These are phyloP conservation scores for Sterna hirundo DNA, from an alignment of 2,113 vertebrate genomes.

Conservation along the genomic window DNA sequence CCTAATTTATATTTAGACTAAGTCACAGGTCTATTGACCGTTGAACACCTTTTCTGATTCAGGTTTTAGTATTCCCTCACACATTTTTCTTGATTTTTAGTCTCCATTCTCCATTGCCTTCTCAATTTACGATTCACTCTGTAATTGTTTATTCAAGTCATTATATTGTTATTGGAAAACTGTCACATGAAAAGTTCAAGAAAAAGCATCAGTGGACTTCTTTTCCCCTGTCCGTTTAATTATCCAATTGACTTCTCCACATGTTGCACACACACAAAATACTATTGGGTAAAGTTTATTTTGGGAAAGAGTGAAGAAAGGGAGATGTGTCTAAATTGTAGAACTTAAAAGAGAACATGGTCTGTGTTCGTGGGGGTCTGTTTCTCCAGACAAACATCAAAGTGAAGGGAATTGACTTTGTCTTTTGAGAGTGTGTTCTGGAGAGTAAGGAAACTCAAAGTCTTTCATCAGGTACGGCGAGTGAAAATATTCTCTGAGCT, in stretches of 20 bases:
- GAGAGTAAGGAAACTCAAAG: background rate
- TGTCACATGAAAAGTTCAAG: background rate
- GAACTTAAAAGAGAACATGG: background rate
- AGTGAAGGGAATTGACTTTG: background rate
- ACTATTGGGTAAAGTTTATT: background rate
- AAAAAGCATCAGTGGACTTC: background rate
- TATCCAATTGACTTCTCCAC: background rate
- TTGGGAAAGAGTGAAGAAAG: background rate
- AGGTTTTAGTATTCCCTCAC: background rate
- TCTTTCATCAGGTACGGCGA: background rate
- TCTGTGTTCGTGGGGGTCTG: background rate
- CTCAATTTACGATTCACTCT: conserved; percentile 14
- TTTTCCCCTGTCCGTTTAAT: background rate
- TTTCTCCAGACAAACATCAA: background rate
- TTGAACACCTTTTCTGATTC: background rate
- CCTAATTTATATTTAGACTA: background rate
- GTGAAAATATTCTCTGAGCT: background rate
- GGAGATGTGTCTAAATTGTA: background rate
- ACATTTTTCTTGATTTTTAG: background rate
- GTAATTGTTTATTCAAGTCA: conserved; percentile 35
- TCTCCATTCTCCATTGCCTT: background rate
- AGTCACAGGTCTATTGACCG: background rate
- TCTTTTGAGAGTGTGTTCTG: background rate
- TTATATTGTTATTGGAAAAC: conserved; percentile 16
- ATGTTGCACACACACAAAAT: background rate